phyloP scores from a whole-genome alignment of 1,140 invertebrate species.

The Drosophila kepulauana region DNA sequence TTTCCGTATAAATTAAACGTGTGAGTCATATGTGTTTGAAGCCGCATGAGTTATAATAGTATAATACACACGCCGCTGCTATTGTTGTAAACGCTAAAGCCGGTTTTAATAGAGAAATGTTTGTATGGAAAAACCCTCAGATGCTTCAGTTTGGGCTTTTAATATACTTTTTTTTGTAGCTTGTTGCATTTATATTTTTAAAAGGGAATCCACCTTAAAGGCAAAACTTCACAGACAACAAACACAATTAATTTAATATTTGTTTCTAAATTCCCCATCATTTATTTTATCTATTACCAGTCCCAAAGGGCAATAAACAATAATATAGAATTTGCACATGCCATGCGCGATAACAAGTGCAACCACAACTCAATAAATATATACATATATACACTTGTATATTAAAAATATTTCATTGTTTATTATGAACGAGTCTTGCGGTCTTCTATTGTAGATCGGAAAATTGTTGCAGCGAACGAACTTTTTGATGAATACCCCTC shows the following conservation, averaged over 20 bases:
- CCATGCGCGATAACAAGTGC: neutral
- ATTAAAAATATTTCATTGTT: slow-evolving; percentile 8
- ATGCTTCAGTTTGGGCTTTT: neutral
- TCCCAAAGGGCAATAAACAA: neutral
- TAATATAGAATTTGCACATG: neutral
- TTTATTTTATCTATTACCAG: neutral
- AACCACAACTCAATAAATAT: slow-evolving; percentile 6
- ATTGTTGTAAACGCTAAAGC: slow-evolving; percentile 1
- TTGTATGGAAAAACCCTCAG: neutral
- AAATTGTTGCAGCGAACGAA: slow-evolving; percentile 63
- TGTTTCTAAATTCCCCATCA: neutral
- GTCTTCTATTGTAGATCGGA: slow-evolving; percentile 63
- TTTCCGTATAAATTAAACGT: neutral
- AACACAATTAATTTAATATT: too few species aligned
- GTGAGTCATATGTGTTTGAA: slow-evolving; percentile 35
- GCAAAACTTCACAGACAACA: too few species aligned
- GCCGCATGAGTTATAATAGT: slow-evolving; percentile 16
- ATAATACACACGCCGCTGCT: neutral
- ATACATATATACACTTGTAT: slow-evolving; percentile 2
- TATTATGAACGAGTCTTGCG: slow-evolving; percentile 4
- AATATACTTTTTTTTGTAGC: neutral
- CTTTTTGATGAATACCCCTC: slow-evolving; percentile 71
- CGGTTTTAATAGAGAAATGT: slow-evolving; percentile 1
- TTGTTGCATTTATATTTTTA: too few species aligned
- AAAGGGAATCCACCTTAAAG: too few species aligned